Evolutionary conservation across 2,888 invertebrate species (phyloP).

Genomic region (Lutraria lutraria): DNA sequence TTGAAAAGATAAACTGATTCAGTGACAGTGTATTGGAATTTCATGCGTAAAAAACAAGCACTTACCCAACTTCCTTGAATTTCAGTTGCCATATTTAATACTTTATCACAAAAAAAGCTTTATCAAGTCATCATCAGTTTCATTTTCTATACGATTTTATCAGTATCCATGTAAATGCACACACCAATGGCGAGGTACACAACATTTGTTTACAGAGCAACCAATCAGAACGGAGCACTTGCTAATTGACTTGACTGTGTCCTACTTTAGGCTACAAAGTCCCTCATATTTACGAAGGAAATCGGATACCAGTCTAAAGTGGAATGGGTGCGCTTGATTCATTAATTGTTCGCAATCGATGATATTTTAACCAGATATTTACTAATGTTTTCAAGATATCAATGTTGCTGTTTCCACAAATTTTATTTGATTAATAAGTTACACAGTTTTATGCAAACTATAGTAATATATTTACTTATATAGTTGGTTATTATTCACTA

Average conservation of each 20-base stretch:
- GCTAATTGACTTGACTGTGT: conserved; percentile 30
- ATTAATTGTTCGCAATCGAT: not conserved
- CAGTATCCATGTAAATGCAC: conserved; percentile 72
- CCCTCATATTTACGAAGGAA: not conserved
- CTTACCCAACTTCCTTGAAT: conserved; percentile 80
- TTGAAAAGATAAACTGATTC: too few relatives aligned
- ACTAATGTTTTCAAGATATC: not conserved
- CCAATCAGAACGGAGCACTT: conserved; percentile 58
- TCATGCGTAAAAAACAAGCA: not conserved
- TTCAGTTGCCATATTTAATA: conserved; percentile 70
- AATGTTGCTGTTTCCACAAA: not conserved
- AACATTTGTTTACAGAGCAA: conserved; percentile 71
- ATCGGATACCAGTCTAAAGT: conserved; percentile 15
- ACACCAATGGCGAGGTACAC: conserved; percentile 73
- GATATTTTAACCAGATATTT: not conserved
- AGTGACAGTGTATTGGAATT: too few relatives aligned
- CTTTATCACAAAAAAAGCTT: not conserved
- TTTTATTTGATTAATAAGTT: too few relatives aligned
- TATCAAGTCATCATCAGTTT: conserved; percentile 19
- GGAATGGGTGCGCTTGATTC: not conserved
- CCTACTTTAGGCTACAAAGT: not conserved
- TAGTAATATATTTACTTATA: too few relatives aligned
- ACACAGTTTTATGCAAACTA: too few relatives aligned
- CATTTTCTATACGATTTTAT: conserved; percentile 46
- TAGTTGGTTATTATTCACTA: too few relatives aligned